Percentiles rank a stretch among this genome's conserved stretches.
Conservation (phyloP, 2,888 invertebrate species). For the Leucophora obtusa region DNA sequence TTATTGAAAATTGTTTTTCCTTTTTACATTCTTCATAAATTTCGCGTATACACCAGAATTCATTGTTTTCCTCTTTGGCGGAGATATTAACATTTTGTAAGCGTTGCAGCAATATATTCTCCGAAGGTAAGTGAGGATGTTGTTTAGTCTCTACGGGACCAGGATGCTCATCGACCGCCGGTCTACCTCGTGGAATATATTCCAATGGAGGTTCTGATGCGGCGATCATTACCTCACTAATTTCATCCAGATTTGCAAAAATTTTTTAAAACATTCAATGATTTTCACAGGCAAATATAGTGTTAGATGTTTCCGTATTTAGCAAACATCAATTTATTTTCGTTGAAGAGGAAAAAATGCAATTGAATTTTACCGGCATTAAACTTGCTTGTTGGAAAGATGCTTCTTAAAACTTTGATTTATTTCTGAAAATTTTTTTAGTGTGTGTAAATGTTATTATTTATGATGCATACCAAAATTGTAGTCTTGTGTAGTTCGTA, state of each 20-base stretch:
- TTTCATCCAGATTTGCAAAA: conserved; percentile 92
- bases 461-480: too few relatives aligned
- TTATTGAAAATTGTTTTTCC: conserved; percentile 13
- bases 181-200: conserved; percentile 92
- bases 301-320: not conserved
- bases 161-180: conserved; percentile 87
- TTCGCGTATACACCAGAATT: conserved; percentile 82
- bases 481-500: too few relatives aligned
- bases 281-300: conserved; percentile 32
- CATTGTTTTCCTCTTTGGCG: conserved; percentile 80
- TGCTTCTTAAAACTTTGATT: too few relatives aligned
- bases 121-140: conserved; percentile 79
- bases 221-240: conserved; percentile 90
- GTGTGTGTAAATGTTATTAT: too few relatives aligned
- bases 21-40: conserved; percentile 80
- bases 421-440: too few relatives aligned
- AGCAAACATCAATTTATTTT: not conserved
- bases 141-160: conserved; percentile 82
- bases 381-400: too few relatives aligned
- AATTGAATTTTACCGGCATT: not conserved
- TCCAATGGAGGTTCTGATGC: conserved; percentile 92
- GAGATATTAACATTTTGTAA: conserved; percentile 88
- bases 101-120: conserved; percentile 85
- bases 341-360: not conserved
- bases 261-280: conserved; percentile 58